Evolutionary conservation across 2,797 vertebrate species (phyloP), one percentile per base, ranked within the genome.

Genomic region (Schizothorax lantsangensis): DNA sequence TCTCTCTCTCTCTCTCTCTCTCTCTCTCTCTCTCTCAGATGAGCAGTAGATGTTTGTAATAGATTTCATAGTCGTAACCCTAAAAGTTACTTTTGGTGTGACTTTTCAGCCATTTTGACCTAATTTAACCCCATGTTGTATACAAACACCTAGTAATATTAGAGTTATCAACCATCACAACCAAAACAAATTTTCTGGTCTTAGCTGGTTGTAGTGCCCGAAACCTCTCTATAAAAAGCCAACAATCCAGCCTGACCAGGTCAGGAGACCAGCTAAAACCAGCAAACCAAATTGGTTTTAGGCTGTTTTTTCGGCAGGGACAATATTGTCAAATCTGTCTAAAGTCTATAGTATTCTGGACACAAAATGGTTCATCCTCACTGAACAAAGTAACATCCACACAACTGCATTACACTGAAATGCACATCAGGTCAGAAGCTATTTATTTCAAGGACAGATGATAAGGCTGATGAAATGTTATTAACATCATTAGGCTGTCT

Each of bases 401-500:
- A 79, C 74, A 87, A 79, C 49, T 71, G 40, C n/a, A 79, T 87
- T 49, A 73, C 59, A 59, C 17, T n/a, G 69, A 83, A 74, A 82
- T 72, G 69, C 54, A 74, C 74, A 74, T 80, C 52, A 79, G 82
- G 84, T 82, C 79, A 87, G 83, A 87, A 84, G 86, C 84, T 88
- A 85, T 90, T 89, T 89, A 86, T 91, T 87, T 90, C 54, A 87
- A 84, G 79, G 77, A 81, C 88, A 83, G 59, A 88, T 90, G 81
- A 88, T 87, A 86, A 85, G 87, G 64, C 71, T 80, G 85, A 87
- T 86, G 71, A 83, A 89, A 79, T 87, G 81, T 84, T 90, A 90
- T 89, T 87, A 88, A 84, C 88, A 87, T 88, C 90, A 89, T 89
- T 90, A 90, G 87, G 79, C 81, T 80, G 84, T 77, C 87, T 89